A percentile compares a stretch with the other conserved stretches of the same genome.
Conservation (phyloP, 2,113 vertebrate genomes). For the Albula goreensis region DNA sequence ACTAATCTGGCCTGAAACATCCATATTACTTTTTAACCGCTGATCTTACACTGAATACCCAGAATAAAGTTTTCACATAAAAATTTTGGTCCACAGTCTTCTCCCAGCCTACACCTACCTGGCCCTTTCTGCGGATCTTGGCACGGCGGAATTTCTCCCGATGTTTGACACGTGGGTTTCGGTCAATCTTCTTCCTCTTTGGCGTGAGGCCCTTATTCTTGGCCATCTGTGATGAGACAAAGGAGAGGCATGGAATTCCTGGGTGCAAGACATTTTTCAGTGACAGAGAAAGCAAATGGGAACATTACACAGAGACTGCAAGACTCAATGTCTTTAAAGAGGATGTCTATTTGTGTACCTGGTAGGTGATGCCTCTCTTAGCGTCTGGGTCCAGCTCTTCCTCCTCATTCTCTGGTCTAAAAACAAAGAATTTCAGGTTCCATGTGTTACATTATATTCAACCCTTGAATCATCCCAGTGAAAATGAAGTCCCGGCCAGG, state of each 20-base stretch:
- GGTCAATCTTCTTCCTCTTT: conserved; percentile 91
- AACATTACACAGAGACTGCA: background rate
- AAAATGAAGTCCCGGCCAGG: background rate
- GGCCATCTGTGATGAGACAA: conserved; percentile 65
- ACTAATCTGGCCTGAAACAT: background rate
- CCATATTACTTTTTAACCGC: background rate
- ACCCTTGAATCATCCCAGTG: background rate
- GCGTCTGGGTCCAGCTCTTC: conserved; percentile 55
- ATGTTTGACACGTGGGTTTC: conserved; percentile 94
- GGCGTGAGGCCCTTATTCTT: conserved; percentile 91
- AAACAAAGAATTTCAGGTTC: conserved; percentile 27
- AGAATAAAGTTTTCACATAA: background rate
- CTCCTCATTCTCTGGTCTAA: conserved; percentile 48
- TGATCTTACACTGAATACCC: background rate
- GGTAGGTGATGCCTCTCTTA: conserved; percentile 78
- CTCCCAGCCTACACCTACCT: conserved; percentile 62
- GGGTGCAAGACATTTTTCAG: background rate
- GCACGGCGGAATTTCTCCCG: conserved; percentile 90
- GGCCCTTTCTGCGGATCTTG: conserved; percentile 90
- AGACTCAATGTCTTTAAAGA: background rate
- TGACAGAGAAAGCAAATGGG: background rate
- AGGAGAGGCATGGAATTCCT: background rate
- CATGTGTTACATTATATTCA: background rate
- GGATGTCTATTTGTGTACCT: conserved; percentile 57
- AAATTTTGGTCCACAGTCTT: no score